phyloP scores from a whole-genome alignment of 2,888 invertebrate species.

The Eustalomyia histrio region DNA sequence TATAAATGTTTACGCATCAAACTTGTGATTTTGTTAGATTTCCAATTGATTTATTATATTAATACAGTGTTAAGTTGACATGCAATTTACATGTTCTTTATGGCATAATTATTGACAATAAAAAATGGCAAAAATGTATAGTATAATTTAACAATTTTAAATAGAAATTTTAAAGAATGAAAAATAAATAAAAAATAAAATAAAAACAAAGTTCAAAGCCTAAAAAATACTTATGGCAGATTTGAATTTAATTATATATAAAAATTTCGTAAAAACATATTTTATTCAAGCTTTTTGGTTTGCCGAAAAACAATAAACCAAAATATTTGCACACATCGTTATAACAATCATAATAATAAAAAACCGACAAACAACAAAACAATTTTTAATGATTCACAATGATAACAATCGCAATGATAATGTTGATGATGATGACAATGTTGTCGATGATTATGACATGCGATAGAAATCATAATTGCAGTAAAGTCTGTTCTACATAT shows the following conservation, averaged over 20 bases:
- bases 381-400: conserved; percentile 41
- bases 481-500: conserved; percentile 15
- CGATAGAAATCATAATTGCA: conserved; percentile 47
- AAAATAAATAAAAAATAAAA: too few species aligned
- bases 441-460: conserved; percentile 32
- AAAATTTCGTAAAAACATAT: too few species aligned
- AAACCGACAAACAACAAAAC: conserved; percentile 44
- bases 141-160: too few species aligned
- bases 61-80: conserved; percentile 53
- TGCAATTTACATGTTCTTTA: conserved; percentile 41
- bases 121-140: too few species aligned
- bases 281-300: too few species aligned
- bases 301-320: conserved; percentile 38
- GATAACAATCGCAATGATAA: conserved; percentile 32
- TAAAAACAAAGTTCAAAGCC: too few species aligned
- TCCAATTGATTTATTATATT: conserved; percentile 51
- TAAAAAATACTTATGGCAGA: too few species aligned
- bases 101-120: too few species aligned
- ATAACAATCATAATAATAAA: conserved; percentile 1
- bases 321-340: conserved; percentile 28
- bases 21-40: conserved; percentile 33
- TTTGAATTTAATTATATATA: too few species aligned
- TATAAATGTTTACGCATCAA: conserved; percentile 36
- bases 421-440: conserved; percentile 11
- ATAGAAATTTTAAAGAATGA: too few species aligned